Percentiles rank a stretch among this genome's conserved stretches.
These are phyloP conservation scores for Torymus aiolomorphi DNA, from an alignment of 2,888 invertebrate species.

Conservation along the genomic window DNA sequence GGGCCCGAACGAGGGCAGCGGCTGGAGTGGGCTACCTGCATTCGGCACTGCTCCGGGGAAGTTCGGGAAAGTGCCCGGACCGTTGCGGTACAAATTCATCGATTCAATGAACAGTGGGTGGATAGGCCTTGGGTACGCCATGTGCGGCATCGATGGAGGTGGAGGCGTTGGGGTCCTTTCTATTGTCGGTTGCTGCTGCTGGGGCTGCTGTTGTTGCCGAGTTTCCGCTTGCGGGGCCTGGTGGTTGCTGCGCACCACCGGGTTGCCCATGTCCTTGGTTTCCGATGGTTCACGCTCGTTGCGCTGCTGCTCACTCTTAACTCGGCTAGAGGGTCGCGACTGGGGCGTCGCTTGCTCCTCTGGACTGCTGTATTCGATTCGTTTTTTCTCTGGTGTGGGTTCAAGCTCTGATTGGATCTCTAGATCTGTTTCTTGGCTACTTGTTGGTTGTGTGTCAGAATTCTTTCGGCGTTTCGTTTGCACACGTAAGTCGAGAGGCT, in stretches of 20 bases:
- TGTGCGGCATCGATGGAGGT: conserved; percentile 76
- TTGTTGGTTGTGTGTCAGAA: too few species aligned
- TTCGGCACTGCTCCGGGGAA: conserved; percentile 77
- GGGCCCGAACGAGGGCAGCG: conserved; percentile 81
- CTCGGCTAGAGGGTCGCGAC: conserved; percentile 21
- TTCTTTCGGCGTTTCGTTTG: conserved; percentile 67
- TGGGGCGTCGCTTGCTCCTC: conserved; percentile 22
- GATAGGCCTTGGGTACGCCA: conserved; percentile 89
- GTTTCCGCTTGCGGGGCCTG: conserved; percentile 2
- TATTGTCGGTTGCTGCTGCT: conserved; percentile 69
- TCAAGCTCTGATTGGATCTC: too few species aligned
- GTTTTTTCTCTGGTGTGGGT: neutral
- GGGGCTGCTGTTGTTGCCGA: conserved; percentile 60
- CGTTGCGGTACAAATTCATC: conserved; percentile 66
- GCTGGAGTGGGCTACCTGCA: conserved; percentile 78
- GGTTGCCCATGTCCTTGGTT: conserved; percentile 20
- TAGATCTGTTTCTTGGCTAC: too few species aligned
- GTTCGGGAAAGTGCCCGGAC: conserved; percentile 72
- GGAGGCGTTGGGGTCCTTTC: conserved; percentile 54
- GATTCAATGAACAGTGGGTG: conserved; percentile 82
- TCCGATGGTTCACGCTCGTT: conserved; percentile 18
- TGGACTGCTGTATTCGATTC: conserved; percentile 21
- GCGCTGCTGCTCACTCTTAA: conserved; percentile 15
- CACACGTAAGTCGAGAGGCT: conserved; percentile 71
- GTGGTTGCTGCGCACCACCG: neutral